phyloP scores from a whole-genome alignment of 2,888 invertebrate species.

The Eupeodes luniger region DNA sequence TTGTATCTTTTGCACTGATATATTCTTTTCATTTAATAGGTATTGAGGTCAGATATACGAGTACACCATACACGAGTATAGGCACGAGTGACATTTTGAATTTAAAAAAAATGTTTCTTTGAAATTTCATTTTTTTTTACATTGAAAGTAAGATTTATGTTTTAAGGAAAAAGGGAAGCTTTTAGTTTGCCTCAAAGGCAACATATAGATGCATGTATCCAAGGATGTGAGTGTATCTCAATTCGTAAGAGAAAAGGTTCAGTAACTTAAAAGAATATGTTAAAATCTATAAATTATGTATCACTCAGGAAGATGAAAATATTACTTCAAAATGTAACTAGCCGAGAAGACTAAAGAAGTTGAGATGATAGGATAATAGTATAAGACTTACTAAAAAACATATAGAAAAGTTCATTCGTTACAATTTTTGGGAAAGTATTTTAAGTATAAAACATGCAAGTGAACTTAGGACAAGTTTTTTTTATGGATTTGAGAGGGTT shows the following conservation, averaged over 20 bases:
- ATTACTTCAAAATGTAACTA: too few species aligned
- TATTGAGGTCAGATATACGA: slow-evolving; percentile 39
- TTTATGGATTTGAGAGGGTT: too few species aligned
- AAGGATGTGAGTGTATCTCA: background rate
- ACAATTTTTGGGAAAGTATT: too few species aligned
- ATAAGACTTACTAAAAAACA: too few species aligned
- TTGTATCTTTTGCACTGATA: slow-evolving; percentile 17
- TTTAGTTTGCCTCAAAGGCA: slow-evolving; percentile 6
- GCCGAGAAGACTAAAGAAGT: too few species aligned
- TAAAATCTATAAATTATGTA: background rate
- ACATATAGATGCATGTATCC: background rate
- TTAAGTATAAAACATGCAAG: too few species aligned
- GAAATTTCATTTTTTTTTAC: slow-evolving; percentile 15
- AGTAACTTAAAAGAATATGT: background rate
- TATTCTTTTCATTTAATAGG: slow-evolving; percentile 17
- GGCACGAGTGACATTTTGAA: background rate
- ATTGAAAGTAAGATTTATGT: slow-evolving; percentile 39
- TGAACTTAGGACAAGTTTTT: too few species aligned
- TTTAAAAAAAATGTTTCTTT: slow-evolving; percentile 7
- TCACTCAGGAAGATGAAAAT: too few species aligned
- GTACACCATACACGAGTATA: background rate
- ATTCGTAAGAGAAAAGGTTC: background rate
- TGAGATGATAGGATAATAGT: too few species aligned
- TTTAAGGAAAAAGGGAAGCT: background rate
- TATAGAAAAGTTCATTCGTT: too few species aligned